These are phyloP conservation scores for Serrognathus titanus DNA, from an alignment of 2,888 invertebrate species.

Conservation along the genomic window DNA sequence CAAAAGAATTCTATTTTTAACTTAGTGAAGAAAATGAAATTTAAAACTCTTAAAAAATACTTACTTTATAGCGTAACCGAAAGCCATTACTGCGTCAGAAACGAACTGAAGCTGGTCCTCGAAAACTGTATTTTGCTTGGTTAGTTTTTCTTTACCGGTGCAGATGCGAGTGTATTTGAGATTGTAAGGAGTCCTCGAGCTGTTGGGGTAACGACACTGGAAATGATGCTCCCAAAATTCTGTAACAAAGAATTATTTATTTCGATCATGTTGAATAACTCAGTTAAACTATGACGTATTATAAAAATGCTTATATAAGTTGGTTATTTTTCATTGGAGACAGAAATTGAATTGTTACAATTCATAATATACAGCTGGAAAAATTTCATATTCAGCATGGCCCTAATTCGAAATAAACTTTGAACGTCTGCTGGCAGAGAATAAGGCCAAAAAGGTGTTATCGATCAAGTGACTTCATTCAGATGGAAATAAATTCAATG, in stretches of 20 bases:
- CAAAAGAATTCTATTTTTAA: too few species aligned
- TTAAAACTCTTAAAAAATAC: constrained; percentile 9
- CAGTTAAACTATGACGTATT: too few species aligned
- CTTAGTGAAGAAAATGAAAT: too few species aligned
- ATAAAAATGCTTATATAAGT: too few species aligned
- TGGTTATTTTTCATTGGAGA: too few species aligned
- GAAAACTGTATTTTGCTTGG: constrained; percentile 74
- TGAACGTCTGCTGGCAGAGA: neutral
- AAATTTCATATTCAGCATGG: too few species aligned
- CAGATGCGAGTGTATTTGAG: constrained; percentile 66
- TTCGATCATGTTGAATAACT: too few species aligned
- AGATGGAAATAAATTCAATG: too few species aligned
- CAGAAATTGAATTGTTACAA: too few species aligned
- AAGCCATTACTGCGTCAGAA: constrained; percentile 93
- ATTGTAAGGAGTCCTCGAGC: constrained; percentile 80
- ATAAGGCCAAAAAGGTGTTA: neutral
- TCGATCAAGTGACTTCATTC: neutral
- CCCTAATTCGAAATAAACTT: neutral
- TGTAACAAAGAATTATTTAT: constrained; percentile 45
- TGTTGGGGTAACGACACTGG: constrained; percentile 79
- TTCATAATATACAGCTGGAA: too few species aligned
- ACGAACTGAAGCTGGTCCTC: constrained; percentile 96
- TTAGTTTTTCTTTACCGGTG: constrained; percentile 73
- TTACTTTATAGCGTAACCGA: constrained; percentile 83
- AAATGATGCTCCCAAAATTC: constrained; percentile 97